These are phyloP conservation scores for Bellardia bayeri DNA, from an alignment of 2,888 invertebrate species.

Conservation along the genomic window DNA sequence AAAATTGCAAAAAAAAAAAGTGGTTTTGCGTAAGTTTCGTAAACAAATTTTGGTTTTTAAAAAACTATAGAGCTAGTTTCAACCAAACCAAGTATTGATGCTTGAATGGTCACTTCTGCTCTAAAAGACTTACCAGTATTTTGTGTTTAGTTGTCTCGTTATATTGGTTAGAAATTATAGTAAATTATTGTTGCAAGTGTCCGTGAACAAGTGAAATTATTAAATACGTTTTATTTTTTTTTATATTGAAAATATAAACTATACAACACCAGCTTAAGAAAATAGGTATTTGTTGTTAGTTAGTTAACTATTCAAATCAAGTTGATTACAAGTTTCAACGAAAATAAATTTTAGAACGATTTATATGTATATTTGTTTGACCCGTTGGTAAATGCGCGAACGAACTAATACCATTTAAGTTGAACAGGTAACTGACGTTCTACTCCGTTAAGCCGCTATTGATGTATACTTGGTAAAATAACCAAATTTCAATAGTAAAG, in stretches of 20 bases:
- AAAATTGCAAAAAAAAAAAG: constrained; percentile 40
- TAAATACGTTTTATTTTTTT: neutral
- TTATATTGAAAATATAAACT: neutral
- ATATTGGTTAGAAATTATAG: neutral
- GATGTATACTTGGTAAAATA: constrained; percentile 59
- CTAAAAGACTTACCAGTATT: constrained; percentile 51
- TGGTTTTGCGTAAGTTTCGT: constrained; percentile 66
- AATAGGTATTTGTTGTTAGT: neutral
- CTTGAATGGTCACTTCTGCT: constrained; percentile 21
- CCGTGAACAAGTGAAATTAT: too few relatives aligned
- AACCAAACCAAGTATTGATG: neutral
- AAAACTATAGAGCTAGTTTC: neutral
- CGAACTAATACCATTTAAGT: constrained; percentile 57
- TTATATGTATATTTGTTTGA: constrained; percentile 39
- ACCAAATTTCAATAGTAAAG: constrained; percentile 40
- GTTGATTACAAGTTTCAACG: constrained; percentile 43
- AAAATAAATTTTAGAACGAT: constrained; percentile 21
- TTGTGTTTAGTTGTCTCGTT: neutral
- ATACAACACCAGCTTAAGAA: neutral
- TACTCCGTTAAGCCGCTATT: constrained; percentile 60
- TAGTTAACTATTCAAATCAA: constrained; percentile 20
- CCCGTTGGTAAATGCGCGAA: neutral
- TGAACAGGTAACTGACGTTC: constrained; percentile 70
- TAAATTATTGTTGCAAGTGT: neutral
- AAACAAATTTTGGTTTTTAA: constrained; percentile 32